Evolutionary conservation across 2,888 invertebrate species (phyloP).

Genomic region (Eueremaeus valkanovi): DNA sequence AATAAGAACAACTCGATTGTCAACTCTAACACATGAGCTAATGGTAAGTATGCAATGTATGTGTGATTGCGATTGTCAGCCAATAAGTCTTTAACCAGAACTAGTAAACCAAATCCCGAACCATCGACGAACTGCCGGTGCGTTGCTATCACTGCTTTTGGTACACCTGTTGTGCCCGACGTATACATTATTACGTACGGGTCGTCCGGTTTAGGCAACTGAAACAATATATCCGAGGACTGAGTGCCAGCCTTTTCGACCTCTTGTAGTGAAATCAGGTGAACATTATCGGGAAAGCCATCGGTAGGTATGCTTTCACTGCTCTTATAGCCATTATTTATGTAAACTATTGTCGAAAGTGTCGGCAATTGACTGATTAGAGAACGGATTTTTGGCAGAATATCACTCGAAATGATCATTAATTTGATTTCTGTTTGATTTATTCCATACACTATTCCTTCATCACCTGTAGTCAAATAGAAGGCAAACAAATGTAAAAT

Average conservation of each 20-base stretch:
- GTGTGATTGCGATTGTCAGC: slow-evolving; percentile 59
- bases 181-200: slow-evolving; percentile 98
- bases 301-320: neutral
- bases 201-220: slow-evolving; percentile 59
- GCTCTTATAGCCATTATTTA: neutral
- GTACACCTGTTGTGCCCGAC: slow-evolving; percentile 58
- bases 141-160: slow-evolving; percentile 50
- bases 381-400: slow-evolving; percentile 61
- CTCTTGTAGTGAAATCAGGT: slow-evolving; percentile 8
- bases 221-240: neutral
- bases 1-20: slow-evolving; percentile 62
- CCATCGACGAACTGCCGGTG: slow-evolving; percentile 45
- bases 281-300: slow-evolving; percentile 17
- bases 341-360: slow-evolving; percentile 24
- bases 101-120: slow-evolving; percentile 3
- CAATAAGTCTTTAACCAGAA: slow-evolving; percentile 32
- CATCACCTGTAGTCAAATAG: neutral
- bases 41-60: slow-evolving; percentile 89
- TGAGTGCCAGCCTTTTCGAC: slow-evolving; percentile 7
- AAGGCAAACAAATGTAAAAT: no score
- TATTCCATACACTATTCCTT: slow-evolving; percentile 68
- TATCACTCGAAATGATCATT: slow-evolving; percentile 85
- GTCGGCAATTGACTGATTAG: slow-evolving; percentile 4
- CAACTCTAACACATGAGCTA: slow-evolving; percentile 94
- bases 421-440: slow-evolving; percentile 92